Conservation (phyloP, 2,888 invertebrate species). For the Clusia tigrina region DNA sequence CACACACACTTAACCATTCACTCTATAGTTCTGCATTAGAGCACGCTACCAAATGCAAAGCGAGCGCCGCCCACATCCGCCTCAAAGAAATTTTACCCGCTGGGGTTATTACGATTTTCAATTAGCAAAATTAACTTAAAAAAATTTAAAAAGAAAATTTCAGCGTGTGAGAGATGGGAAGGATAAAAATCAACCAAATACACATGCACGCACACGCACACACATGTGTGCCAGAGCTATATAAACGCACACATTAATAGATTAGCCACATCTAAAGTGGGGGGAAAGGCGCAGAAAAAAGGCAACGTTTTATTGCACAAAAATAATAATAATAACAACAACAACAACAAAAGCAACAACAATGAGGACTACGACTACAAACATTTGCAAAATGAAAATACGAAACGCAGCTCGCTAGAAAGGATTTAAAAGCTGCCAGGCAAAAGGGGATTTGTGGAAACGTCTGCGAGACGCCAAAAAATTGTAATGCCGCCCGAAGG, state of each 20-base stretch:
- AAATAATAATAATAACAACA: neutral
- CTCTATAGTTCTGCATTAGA: no score
- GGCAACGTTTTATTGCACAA: neutral
- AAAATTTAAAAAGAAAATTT: slow-evolving; percentile 13
- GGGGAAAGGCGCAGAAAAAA: neutral
- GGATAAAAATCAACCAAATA: neutral
- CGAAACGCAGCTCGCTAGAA: neutral
- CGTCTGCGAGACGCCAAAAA: slow-evolving; percentile 4
- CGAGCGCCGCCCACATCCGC: slow-evolving; percentile 28
- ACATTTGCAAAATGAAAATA: slow-evolving; percentile 1
- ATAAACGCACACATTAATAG: neutral
- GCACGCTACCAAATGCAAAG: slow-evolving; percentile 27
- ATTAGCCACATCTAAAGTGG: neutral
- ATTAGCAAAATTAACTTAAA: slow-evolving; percentile 59
- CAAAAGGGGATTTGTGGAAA: neutral
- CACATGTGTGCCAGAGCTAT: neutral
- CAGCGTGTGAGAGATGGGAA: no score
- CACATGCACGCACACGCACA: neutral
- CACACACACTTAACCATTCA: slow-evolving; percentile 1
- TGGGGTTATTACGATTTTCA: slow-evolving; percentile 61
- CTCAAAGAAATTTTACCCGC: slow-evolving; percentile 42
- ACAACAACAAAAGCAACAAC: neutral
- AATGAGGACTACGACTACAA: no score
- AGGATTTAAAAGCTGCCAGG: neutral
- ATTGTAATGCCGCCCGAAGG: no score